Percentiles rank a stretch among this genome's conserved stretches.
Evolutionary conservation across 2,888 invertebrate species (phyloP).

Genomic region (Caenorhabditis sp.): DNA sequence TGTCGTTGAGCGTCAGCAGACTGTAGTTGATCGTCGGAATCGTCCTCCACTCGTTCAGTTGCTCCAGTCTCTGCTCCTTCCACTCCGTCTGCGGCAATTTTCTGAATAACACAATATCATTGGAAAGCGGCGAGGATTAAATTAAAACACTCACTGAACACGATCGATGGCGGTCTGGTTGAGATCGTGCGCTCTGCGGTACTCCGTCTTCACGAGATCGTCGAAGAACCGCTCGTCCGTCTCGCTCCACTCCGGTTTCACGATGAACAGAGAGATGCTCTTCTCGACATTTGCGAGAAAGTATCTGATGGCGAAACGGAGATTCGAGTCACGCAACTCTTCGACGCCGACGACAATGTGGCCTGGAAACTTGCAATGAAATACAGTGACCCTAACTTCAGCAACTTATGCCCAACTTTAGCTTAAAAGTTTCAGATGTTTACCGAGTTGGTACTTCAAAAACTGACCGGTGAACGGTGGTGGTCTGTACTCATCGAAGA

Average conservation of each 20-base stretch:
- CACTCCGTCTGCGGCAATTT: constrained; percentile 59
- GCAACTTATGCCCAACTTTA: too few species aligned
- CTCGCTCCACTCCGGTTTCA: constrained; percentile 52
- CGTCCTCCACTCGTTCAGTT: constrained; percentile 59
- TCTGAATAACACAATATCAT: too few species aligned
- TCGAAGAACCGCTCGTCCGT: constrained; percentile 41
- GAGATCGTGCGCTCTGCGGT: constrained; percentile 45
- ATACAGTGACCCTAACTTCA: too few species aligned
- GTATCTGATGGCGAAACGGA: constrained; percentile 50
- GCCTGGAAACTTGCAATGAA: constrained; percentile 34
- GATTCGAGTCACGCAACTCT: constrained; percentile 49
- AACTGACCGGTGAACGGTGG: constrained; percentile 40
- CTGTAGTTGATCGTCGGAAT: constrained; percentile 59
- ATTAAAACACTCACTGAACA: constrained; percentile 31
- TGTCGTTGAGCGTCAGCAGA: constrained; percentile 49
- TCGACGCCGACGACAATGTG: constrained; percentile 51
- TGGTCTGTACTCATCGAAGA: constrained; percentile 48
- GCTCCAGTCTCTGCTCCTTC: constrained; percentile 54
- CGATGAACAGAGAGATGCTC: constrained; percentile 43
- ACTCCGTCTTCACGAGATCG: constrained; percentile 50
- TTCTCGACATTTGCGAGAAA: constrained; percentile 54
- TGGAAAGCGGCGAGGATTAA: background rate
- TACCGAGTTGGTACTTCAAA: background rate
- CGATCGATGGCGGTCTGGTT: constrained; percentile 50
- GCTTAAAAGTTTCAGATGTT: too few species aligned